These are phyloP conservation scores for Leptinotarsa lineolata DNA, from an alignment of 1,140 invertebrate genomes.

Conservation along the genomic window DNA sequence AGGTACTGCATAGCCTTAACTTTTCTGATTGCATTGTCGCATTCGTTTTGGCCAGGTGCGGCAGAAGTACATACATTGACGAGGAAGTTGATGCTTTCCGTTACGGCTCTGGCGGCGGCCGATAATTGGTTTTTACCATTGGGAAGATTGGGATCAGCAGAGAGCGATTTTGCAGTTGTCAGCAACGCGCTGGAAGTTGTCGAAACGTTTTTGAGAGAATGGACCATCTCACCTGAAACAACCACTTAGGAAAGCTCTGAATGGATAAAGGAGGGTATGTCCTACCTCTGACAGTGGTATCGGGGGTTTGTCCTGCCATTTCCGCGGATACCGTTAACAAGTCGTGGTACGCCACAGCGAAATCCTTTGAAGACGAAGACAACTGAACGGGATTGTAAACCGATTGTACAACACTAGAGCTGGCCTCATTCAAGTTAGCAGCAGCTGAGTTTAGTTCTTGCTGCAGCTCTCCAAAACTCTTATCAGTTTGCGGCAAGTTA, in stretches of 20 bases:
- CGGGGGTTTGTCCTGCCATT: constrained; percentile 78
- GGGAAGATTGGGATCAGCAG: constrained; percentile 85
- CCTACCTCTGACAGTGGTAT: constrained; percentile 65
- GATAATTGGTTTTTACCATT: constrained; percentile 89
- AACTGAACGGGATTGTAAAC: constrained; percentile 69
- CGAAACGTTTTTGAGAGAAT: constrained; percentile 84
- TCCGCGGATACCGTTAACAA: constrained; percentile 78
- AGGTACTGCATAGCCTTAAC: constrained; percentile 85
- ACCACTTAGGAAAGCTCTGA: background rate
- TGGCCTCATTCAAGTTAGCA: constrained; percentile 79
- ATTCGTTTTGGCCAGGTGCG: constrained; percentile 91
- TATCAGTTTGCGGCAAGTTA: constrained; percentile 73
- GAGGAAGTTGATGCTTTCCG: constrained; percentile 90
- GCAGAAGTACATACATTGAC: constrained; percentile 83
- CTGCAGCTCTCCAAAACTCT: constrained; percentile 82
- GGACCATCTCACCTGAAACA: constrained; percentile 71
- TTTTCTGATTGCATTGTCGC: constrained; percentile 92
- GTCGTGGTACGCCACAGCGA: constrained; percentile 78
- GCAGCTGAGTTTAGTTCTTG: constrained; percentile 82
- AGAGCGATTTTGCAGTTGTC: constrained; percentile 84
- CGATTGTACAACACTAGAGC: constrained; percentile 76
- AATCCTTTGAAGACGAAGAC: constrained; percentile 74
- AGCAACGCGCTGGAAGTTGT: constrained; percentile 87
- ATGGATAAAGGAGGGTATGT: background rate
- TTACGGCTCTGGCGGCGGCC: constrained; percentile 84